Evolutionary conservation across 1,140 invertebrate species (phyloP).

Genomic region (Parapsyche elsis): DNA sequence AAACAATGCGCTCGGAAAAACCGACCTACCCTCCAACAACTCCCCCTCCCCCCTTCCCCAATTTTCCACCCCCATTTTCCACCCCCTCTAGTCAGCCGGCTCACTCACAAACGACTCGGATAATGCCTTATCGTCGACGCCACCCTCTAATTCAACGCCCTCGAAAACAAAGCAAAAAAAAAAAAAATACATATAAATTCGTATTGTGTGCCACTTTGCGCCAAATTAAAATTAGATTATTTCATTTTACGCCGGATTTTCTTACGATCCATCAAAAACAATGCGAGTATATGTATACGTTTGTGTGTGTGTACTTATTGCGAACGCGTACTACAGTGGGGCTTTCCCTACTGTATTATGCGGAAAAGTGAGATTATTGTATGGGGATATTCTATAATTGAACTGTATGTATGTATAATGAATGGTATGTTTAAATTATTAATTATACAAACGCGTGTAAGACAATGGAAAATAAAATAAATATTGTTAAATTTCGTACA

Average conservation of each 20-base stretch:
- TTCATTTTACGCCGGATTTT: neutral
- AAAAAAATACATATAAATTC: neutral
- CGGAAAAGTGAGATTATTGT: no score
- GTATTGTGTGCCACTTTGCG: slow-evolving; percentile 4
- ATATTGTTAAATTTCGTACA: no score
- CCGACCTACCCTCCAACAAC: neutral
- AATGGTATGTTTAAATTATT: no score
- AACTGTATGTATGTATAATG: no score
- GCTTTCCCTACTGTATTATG: no score
- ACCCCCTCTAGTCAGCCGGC: neutral
- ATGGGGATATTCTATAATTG: no score
- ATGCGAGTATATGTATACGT: no score
- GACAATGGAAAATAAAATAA: no score
- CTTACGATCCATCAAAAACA: no score
- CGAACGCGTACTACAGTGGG: no score
- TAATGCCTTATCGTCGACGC: slow-evolving; percentile 22
- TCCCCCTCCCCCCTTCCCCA: neutral
- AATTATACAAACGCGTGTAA: no score
- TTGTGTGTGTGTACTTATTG: no score
- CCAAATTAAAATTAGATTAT: slow-evolving; percentile 17
- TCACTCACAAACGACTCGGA: slow-evolving; percentile 17
- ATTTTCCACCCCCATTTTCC: slow-evolving; percentile 1
- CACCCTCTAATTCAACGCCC: neutral
- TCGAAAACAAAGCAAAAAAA: neutral
- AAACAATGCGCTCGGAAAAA: slow-evolving; percentile 32